Evolutionary conservation across 2,113 vertebrate genomes (phyloP), one percentile per base, ranked within the genome.

Genomic region (Ceuthmochares aereus): DNA sequence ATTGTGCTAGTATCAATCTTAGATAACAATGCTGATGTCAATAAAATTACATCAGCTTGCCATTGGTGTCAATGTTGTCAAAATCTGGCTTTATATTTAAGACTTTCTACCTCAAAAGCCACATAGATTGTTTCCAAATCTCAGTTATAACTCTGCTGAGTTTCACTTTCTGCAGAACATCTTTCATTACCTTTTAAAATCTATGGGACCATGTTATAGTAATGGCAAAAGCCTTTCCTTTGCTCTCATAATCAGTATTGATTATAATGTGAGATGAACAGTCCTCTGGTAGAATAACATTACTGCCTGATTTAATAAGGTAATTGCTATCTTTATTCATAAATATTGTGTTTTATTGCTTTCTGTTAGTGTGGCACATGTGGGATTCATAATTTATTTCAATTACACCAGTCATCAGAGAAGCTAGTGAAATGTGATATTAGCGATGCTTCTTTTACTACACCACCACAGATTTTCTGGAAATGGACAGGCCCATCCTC

Each of bases 301-400:
- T 86, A 91, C 91, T 79, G 64, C 82, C 84, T 92, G 91, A 92
- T 93, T 96, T 96, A 96, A 97, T 97, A 95, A 95, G 91, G 87
- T 96, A 97, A 97, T 96, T 95, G 87, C 85, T 88, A 89, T 87
- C 91, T 96, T 97, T 95, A 95, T 96, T 91, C 83, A 96, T 96
- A 97, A 97, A 96, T 95, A 91, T 60, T 95, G 68, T 96, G 87
- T 93, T 96, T 96, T 96, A 97, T 95, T 95, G 76, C 95, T 95
- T 92, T 96, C 92, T 89, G 67, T 87, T 96, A 92, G 78, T 62
- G 56, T 81, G 91, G 95, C 78, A 88, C 90, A 88, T 67, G 72
- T 90, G 86, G 93, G 93, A 96, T 96, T 96, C 91, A 95, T 97
- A 93, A 96, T 96, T 97, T 94, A 96, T 96, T 96, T 97, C 87